A percentile compares a stretch with the other conserved stretches of the same genome.
Evolutionary conservation across 2,113 vertebrate species (phyloP).

Genomic region (Mesitornis unicolor): DNA sequence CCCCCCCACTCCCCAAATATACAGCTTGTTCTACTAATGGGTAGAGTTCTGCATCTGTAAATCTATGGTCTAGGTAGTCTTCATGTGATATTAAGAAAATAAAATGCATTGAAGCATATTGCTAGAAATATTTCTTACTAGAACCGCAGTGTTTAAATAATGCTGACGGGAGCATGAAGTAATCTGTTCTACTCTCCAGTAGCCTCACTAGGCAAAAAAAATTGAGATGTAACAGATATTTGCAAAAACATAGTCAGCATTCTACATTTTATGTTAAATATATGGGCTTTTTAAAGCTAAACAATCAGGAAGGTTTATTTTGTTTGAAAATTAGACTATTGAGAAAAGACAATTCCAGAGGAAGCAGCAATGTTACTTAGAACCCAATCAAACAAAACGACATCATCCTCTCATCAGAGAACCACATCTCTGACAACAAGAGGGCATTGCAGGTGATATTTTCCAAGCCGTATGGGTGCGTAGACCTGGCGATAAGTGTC

Average conservation of each 20-base stretch:
- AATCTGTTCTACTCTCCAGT: not conserved
- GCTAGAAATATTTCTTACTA: not conserved
- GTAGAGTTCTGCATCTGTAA: not conserved
- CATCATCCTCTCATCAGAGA: not conserved
- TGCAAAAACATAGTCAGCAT: not conserved
- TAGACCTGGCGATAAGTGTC: not conserved
- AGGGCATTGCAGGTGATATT: not conserved
- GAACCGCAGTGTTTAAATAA: not conserved
- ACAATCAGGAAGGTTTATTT: not conserved
- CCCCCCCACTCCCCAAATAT: not conserved
- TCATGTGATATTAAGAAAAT: not conserved
- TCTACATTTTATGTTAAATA: not conserved
- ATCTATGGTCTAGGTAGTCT: not conserved
- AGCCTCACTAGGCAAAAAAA: not conserved
- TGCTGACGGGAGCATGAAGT: not conserved
- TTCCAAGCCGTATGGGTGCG: rapidly evolving
- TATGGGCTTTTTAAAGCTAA: not conserved
- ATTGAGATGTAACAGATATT: not conserved
- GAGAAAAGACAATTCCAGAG: not conserved
- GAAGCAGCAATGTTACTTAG: not conserved
- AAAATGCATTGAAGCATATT: rapidly evolving
- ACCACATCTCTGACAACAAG: not conserved
- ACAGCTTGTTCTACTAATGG: not conserved
- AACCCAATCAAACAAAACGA: not conserved
- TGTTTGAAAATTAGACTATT: not conserved